phyloP scores from a whole-genome alignment of 1,140 invertebrate species.

The Dufourea novaeangliae region DNA sequence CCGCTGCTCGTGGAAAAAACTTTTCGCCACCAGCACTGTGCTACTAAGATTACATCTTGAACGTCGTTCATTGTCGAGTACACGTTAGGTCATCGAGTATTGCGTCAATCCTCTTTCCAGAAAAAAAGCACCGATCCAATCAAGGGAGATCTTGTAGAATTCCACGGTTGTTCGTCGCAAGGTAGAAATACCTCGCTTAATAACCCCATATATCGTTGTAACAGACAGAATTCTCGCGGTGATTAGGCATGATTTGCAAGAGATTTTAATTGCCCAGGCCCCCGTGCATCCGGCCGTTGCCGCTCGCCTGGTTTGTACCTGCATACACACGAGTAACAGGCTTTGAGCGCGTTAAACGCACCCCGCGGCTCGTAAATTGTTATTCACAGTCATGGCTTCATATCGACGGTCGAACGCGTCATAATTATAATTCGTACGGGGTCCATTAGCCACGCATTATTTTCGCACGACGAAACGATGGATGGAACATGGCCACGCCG shows the following conservation, averaged over 20 bases:
- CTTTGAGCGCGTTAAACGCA: slow-evolving; percentile 29
- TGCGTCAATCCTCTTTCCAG: too few species aligned
- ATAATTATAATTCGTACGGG: slow-evolving; percentile 39
- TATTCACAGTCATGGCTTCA: slow-evolving; percentile 21
- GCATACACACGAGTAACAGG: too few species aligned
- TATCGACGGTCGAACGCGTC: slow-evolving; percentile 30
- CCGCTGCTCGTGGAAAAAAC: not conserved
- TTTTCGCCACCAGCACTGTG: not conserved
- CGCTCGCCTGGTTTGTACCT: too few species aligned
- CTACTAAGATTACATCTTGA: not conserved
- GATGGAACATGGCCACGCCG: not conserved
- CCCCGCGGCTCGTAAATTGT: slow-evolving; percentile 37
- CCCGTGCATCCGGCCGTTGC: not conserved
- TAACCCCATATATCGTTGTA: not conserved
- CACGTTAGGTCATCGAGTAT: too few species aligned
- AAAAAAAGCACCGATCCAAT: too few species aligned
- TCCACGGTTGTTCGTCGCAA: not conserved
- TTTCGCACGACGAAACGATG: slow-evolving; percentile 30
- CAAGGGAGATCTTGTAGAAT: too few species aligned
- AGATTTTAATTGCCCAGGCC: slow-evolving; percentile 19
- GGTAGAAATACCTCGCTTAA: not conserved
- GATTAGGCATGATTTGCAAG: slow-evolving; percentile 22
- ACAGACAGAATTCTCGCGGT: not conserved
- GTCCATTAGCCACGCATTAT: slow-evolving; percentile 36
- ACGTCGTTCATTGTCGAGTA: not conserved